phyloP scores from a whole-genome alignment of 2,888 invertebrate genomes.

The Microctonus brassicae region DNA sequence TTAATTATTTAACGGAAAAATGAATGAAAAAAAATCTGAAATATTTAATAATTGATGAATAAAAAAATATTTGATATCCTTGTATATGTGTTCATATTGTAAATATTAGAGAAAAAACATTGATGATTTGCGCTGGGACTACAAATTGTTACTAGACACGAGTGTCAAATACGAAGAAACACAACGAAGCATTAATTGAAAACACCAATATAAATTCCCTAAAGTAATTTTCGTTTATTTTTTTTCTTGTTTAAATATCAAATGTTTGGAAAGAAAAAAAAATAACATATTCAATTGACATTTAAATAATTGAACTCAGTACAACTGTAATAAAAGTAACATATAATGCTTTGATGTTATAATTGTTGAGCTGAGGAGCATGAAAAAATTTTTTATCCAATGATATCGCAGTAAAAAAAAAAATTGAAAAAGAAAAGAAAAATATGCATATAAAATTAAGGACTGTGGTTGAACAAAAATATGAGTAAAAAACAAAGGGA shows the following conservation, averaged over 20 bases:
- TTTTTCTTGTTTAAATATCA: too few relatives aligned
- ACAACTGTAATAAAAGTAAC: not conserved
- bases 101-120: not conserved
- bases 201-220: not conserved
- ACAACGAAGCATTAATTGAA: not conserved
- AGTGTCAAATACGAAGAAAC: not conserved
- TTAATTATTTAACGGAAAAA: not conserved
- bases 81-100: not conserved
- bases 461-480: slow-evolving; percentile 16
- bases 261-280: not conserved
- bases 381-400: not conserved
- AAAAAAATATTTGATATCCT: not conserved
- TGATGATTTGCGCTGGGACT: not conserved
- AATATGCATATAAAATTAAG: not conserved
- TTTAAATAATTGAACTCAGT: not conserved
- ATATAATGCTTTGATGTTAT: slow-evolving; percentile 9
- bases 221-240: not conserved
- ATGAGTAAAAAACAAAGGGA: not conserved
- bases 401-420: not conserved
- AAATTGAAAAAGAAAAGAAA: not conserved
- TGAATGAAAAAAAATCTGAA: not conserved
- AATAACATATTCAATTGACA: not conserved
- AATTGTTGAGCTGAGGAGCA: not conserved
- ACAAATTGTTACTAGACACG: not conserved
- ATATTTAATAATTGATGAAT: not conserved